Percentiles rank a stretch among this genome's conserved stretches.
phyloP scores from a whole-genome alignment of 2,888 invertebrate genomes.

The Dione vanillae region DNA sequence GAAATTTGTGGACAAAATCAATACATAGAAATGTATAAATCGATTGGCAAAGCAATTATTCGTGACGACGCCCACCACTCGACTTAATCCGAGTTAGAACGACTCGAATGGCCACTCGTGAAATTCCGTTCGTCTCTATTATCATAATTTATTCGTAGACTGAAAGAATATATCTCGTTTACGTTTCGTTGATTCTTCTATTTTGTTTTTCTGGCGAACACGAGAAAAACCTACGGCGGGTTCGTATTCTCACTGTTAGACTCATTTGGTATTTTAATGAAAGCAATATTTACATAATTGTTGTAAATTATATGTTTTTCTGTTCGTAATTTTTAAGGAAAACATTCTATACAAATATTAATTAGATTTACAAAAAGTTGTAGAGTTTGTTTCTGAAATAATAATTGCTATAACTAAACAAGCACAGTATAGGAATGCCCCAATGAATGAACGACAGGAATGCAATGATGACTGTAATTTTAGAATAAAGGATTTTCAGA shows the following conservation, averaged over 20 bases:
- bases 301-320: background rate
- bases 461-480: too few relatives aligned
- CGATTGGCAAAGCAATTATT: conserved; percentile 18
- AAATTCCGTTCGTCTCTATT: conserved; percentile 39
- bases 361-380: too few relatives aligned
- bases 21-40: background rate
- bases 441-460: too few relatives aligned
- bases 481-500: too few relatives aligned
- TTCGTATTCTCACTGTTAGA: background rate
- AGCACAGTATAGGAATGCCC: too few relatives aligned
- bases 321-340: too few relatives aligned
- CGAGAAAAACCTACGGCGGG: background rate
- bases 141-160: conserved; percentile 49
- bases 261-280: background rate
- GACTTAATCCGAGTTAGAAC: conserved; percentile 20
- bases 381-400: too few relatives aligned
- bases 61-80: conserved; percentile 3
- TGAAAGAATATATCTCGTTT: conserved; percentile 36
- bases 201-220: conserved; percentile 35
- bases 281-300: conserved; percentile 15
- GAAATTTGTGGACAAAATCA: background rate
- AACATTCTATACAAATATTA: too few relatives aligned
- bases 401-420: too few relatives aligned
- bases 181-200: conserved; percentile 27
- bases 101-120: conserved; percentile 20